Percentiles rank a stretch among this genome's conserved stretches.
Evolutionary conservation across 2,113 vertebrate genomes (phyloP).

Genomic region (Syngnathoides biaculeatus): DNA sequence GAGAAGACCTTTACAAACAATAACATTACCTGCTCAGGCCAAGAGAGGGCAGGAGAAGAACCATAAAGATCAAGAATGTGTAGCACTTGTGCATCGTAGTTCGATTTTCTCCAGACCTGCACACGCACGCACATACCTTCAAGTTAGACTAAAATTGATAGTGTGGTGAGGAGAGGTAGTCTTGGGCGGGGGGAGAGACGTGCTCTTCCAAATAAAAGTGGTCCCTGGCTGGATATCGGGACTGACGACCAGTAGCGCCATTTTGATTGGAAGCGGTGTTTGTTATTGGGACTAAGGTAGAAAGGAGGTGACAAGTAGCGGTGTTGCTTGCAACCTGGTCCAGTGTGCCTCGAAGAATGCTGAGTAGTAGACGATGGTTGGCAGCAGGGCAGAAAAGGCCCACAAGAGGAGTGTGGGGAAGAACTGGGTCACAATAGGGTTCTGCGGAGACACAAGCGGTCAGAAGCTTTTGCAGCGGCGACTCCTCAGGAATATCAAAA

Average conservation of each 20-base stretch:
- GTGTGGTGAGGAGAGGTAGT: not conserved
- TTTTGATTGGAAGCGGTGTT: not conserved
- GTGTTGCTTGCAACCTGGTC: conserved; percentile 80
- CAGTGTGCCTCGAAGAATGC: conserved; percentile 95
- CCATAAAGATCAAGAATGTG: conserved; percentile 98
- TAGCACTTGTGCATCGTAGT: conserved; percentile 99
- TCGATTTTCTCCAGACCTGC: conserved; percentile 92
- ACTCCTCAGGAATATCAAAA: not conserved
- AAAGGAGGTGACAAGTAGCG: not conserved
- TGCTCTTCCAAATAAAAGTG: not conserved
- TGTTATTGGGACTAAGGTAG: not conserved
- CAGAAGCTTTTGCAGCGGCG: not conserved
- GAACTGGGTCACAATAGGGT: conserved; percentile 96
- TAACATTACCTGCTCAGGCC: conserved; percentile 89
- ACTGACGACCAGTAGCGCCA: not conserved
- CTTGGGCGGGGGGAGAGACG: not conserved
- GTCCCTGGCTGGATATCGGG: not conserved
- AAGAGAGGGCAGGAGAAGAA: conserved; percentile 89
- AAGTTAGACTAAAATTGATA: not conserved
- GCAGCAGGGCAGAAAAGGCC: conserved; percentile 93
- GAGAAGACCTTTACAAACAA: not conserved
- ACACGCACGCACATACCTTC: not conserved
- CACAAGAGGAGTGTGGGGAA: conserved; percentile 95
- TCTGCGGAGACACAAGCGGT: conserved; percentile 71
- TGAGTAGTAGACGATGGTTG: conserved; percentile 97